Evolutionary conservation across 2,888 invertebrate genomes (phyloP), one percentile per base, ranked within the genome.

Genomic region (Scelioninae gen. 2): DNA sequence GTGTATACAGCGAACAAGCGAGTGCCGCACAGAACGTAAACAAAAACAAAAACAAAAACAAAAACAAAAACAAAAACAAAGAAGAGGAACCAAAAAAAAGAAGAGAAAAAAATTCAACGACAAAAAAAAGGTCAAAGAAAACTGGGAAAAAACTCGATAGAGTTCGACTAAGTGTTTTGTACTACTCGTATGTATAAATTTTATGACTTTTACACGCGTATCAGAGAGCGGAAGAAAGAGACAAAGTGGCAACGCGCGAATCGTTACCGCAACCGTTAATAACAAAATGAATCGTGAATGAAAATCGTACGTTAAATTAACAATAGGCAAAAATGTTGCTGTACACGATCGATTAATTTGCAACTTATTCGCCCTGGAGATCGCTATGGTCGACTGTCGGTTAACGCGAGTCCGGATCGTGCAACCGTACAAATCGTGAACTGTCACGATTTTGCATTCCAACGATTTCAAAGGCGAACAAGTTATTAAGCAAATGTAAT

Each of bases 1-100:
- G 83, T 82, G 82, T 82, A 82, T 81, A 78, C 78, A 83, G 82
- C 84, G 78, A 83, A 81, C 79, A 84, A 85, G 83, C 84, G 77
- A 81, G 82, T 82, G 81, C 82, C 79, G 79, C 78, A 79, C 80
- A 80, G 72, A 64, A 71, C 52, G 60, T 67, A 64, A 63, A 67
- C 2, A 35, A 55, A 57, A 70, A 33, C 11, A 13, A 50, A 50
- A 57, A 57, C 46, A 50, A 61, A 65, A 19, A 46, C 22, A 61
- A 33, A 41, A 16, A 60, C 18, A 7, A 35, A 58, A 45, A 33
- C 1, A 53, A 19, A 33, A 1, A 18, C 2, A 65, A 11, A 46
- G 46, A 43, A n/a, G 2, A 10, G 19, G 18, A 60, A 55, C 48
- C 4, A 45, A 35, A 67, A 53, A 53, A 45, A 18, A 11, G 28